Evolutionary conservation across 2,113 vertebrate species (phyloP).

Genomic region (Oncorhynchus gorbuscha): DNA sequence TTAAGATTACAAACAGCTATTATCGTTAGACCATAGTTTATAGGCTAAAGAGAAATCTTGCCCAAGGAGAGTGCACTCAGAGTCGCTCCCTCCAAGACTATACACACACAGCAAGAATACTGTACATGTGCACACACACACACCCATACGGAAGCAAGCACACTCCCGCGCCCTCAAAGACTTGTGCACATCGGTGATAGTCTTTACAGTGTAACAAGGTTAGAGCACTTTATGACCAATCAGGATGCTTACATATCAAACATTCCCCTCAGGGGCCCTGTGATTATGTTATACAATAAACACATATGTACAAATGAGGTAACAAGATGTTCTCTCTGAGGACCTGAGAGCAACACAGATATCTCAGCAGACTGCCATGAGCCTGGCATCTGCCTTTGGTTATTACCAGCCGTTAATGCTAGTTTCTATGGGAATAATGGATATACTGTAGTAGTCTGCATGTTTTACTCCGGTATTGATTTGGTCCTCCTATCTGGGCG

Average conservation of each 20-base stretch:
- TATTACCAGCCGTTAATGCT: slow-evolving; percentile 31
- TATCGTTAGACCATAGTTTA: too few species aligned
- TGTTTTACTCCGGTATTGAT: slow-evolving; percentile 27
- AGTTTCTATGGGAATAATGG: slow-evolving; percentile 32
- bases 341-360: slow-evolving; percentile 36
- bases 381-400: slow-evolving; percentile 2
- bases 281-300: slow-evolving; percentile 63
- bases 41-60: too few species aligned
- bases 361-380: slow-evolving; percentile 19
- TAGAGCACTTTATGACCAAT: slow-evolving; percentile 56
- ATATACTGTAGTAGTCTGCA: slow-evolving; percentile 28
- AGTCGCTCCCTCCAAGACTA: background rate
- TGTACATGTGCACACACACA: background rate
- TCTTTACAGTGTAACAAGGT: slow-evolving; percentile 46
- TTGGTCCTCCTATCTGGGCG: background rate
- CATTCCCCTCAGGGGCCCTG: slow-evolving; percentile 57
- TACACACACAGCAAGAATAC: background rate
- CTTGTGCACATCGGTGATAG: slow-evolving; percentile 22
- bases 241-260: slow-evolving; percentile 63
- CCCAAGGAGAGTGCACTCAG: too few species aligned
- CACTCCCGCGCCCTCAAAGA: background rate
- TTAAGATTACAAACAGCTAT: too few species aligned
- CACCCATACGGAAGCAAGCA: background rate
- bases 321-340: slow-evolving; percentile 30
- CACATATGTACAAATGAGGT: slow-evolving; percentile 27